Conservation (phyloP, 2,797 vertebrate species). For the Notamacropus eugenii region DNA sequence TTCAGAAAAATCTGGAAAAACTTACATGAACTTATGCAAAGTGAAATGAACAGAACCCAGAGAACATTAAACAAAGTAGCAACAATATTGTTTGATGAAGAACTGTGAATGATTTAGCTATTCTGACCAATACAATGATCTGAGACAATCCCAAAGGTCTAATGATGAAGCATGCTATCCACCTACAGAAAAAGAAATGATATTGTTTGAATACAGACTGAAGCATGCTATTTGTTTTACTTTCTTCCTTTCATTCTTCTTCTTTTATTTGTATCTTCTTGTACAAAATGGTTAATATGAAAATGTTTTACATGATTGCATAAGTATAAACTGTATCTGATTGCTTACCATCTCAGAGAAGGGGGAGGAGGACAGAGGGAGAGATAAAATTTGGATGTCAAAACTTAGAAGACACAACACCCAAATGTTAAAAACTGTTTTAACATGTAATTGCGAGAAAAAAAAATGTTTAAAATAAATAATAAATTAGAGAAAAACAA, state of each 20-base stretch:
- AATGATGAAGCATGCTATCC: neutral
- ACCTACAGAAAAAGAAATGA: neutral
- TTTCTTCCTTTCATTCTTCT: neutral
- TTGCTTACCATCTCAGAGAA: neutral
- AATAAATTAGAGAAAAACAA: neutral
- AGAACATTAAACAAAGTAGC: neutral
- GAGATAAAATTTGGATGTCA: neutral
- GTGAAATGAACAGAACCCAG: too few relatives aligned
- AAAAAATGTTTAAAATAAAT: neutral
- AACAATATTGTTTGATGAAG: neutral
- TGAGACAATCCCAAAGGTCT: neutral
- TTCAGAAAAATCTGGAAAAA: neutral
- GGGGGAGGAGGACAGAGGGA: neutral
- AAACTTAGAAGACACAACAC: too few relatives aligned
- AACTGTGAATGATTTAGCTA: neutral
- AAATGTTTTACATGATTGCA: neutral
- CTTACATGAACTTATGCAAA: neutral
- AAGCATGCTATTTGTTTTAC: neutral
- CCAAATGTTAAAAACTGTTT: neutral
- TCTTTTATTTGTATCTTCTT: neutral
- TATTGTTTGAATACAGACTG: neutral
- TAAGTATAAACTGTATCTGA: neutral
- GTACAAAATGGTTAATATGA: neutral
- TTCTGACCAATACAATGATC: neutral
- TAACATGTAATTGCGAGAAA: neutral